Conservation (phyloP, 2,888 invertebrate species). For the Onthophagus sagittarius region DNA sequence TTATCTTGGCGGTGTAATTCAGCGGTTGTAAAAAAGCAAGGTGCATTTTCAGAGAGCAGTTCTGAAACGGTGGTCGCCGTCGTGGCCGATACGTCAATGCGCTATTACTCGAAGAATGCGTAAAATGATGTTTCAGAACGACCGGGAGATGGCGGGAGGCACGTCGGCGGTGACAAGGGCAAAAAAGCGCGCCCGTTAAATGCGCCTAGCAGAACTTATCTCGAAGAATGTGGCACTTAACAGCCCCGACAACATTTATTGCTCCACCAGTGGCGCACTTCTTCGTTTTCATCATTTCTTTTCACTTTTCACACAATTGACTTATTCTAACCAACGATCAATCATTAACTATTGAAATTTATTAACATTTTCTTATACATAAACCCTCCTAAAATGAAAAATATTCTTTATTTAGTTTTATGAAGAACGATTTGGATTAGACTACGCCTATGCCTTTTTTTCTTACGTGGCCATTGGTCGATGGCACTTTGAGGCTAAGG, state of each 20-base stretch:
- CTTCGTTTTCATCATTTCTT: neutral
- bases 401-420: too few relatives aligned
- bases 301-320: neutral
- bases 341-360: too few relatives aligned
- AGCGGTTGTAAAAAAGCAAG: neutral
- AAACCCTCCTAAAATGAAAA: too few relatives aligned
- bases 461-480: neutral
- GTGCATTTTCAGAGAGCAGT: neutral
- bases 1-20: neutral
- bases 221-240: slow-evolving; percentile 13
- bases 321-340: too few relatives aligned
- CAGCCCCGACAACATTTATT: slow-evolving; percentile 9
- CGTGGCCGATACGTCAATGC: neutral
- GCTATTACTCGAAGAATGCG: slow-evolving; percentile 6
- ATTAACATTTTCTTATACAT: neutral
- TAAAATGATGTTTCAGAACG: slow-evolving; percentile 9
- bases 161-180: neutral
- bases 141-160: slow-evolving; percentile 1
- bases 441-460: neutral
- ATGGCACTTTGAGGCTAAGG: slow-evolving; percentile 8
- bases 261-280: neutral
- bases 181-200: slow-evolving; percentile 11
- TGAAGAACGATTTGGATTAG: neutral
- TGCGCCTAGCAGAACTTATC: slow-evolving; percentile 12
- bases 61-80: neutral